Evolutionary conservation across 2,797 vertebrate genomes (phyloP), one percentile per base, ranked within the genome.

Genomic region (Percopsis omiscomaycus): DNA sequence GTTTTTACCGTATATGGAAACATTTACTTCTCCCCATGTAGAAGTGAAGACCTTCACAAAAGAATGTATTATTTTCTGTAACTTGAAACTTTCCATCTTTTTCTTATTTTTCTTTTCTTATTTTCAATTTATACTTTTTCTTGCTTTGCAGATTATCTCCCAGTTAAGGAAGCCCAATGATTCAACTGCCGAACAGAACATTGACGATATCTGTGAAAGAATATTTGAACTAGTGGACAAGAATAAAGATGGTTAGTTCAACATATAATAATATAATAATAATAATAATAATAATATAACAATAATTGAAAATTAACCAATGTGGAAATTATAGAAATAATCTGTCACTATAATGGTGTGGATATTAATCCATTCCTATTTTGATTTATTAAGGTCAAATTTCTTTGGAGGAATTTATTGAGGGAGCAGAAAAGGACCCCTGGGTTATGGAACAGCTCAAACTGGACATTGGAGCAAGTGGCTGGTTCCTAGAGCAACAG

Each of bases 401-500:
- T 71, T 88, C 89, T 44, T 47, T 93, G 53, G 86, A 92, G 51
- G 89, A 91, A 28, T 91, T 88, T 13, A 80, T 92, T 0, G 87
- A 92, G 1, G 91, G 91, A 0, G 86, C 91, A 2, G 75, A 92
- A 8, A 91, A 73, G 74, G 90, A 92, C 77, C 77, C 75, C 0
- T 92, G 91, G 91, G 69, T 93, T 44, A 69, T 90, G 84, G 88
- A 91, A 2, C 91, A 92, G 74, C 86, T 93, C 51, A 77, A 82
- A 11, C 72, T 93, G 59, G 88, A 92, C 69, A 66, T 91, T 1
- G 65, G 68, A 1, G 84, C 87, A 2, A 74, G 74, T 5, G 81
- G 83, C 22, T 92, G 92, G 91, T 86, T 91, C 73, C 59, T 81
- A 0, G 68, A 80, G 1, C 79, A 84, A 47, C 81, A 80, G 53